Conservation (phyloP, 2,113 vertebrate species). For the Ameiurus melas region DNA sequence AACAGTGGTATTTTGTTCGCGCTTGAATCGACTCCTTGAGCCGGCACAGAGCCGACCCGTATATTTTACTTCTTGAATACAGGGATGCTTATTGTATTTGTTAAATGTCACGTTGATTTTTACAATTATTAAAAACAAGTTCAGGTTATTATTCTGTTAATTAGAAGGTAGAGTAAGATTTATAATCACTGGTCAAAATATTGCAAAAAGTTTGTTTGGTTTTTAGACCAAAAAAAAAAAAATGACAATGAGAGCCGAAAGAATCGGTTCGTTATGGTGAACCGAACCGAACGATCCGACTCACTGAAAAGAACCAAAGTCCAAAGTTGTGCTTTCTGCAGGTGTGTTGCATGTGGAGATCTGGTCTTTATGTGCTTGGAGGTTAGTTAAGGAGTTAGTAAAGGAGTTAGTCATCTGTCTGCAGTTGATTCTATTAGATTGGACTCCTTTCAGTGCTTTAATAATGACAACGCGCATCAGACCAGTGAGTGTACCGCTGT, state of each 20-base stretch:
- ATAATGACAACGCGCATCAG: conserved; percentile 73
- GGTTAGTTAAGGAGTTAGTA: neutral
- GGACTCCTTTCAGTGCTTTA: neutral
- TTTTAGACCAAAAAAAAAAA: neutral
- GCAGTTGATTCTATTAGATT: neutral
- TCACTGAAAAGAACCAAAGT: neutral
- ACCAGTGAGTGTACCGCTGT: conserved; percentile 66
- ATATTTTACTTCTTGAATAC: neutral
- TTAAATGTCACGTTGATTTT: neutral
- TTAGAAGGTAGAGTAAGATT: neutral
- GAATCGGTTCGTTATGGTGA: neutral
- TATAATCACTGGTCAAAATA: neutral
- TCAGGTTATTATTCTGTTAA: neutral
- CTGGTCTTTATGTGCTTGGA: neutral
- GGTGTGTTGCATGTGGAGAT: neutral
- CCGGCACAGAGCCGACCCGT: neutral
- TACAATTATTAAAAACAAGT: neutral
- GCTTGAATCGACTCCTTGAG: neutral
- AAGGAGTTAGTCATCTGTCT: neutral
- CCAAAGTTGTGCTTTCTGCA: neutral
- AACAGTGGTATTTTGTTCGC: neutral
- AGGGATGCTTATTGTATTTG: neutral
- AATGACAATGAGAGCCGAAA: neutral
- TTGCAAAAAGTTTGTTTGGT: neutral
- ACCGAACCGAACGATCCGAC: neutral